Evolutionary conservation across 35 echinoderm and acorn worm genomes (phyloP), one percentile per base, ranked within the genome.

Genomic region (Acanthaster planci): DNA sequence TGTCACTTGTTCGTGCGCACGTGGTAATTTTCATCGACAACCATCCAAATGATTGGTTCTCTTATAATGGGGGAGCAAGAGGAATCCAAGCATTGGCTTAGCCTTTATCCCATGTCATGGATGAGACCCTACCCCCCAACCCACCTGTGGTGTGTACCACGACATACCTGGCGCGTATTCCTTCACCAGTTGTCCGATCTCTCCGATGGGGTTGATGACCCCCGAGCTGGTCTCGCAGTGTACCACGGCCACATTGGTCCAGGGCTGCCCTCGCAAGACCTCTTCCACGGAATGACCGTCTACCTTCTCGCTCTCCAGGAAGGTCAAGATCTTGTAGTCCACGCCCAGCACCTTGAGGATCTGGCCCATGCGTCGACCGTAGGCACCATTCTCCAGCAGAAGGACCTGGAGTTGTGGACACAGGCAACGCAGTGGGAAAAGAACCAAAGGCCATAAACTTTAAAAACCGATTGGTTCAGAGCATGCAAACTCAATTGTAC

Each of bases 181-280:
- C 86, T 89, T 91, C 37, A 99, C 86, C 7, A 99, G 55, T 76
- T 59, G 55, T 39, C 96, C 96, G 26, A 99, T 76, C 22, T 87
- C 90, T 57, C 44, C 38, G 32, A 99, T 76, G 5, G 81, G 88
- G 40, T 99, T 99, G 22, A 94, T 39, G 2, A 89, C 52, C 8
- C 96, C 96, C 7, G 92, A 83, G 22, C 87, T 89, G 56, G 96
- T 99, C 85, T 99, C 96, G 53, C 79, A 89, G 44, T 99, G 96
- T 0, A 99, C 89, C 21, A 99, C 86, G 34, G 38, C 88, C 44
- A 99, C 83, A 34, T 88, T 92, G 23, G 92, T 99, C 85, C 88
- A 99, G 37, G 52, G 29, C 31, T 76, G 59, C 18, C 78, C 84
- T 52, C 78, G 40, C 14, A 99, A 44, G 37, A 76, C 85, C 54